Conservation (phyloP, 2,797 vertebrate genomes). For the Arrhamphus sclerolepis region DNA sequence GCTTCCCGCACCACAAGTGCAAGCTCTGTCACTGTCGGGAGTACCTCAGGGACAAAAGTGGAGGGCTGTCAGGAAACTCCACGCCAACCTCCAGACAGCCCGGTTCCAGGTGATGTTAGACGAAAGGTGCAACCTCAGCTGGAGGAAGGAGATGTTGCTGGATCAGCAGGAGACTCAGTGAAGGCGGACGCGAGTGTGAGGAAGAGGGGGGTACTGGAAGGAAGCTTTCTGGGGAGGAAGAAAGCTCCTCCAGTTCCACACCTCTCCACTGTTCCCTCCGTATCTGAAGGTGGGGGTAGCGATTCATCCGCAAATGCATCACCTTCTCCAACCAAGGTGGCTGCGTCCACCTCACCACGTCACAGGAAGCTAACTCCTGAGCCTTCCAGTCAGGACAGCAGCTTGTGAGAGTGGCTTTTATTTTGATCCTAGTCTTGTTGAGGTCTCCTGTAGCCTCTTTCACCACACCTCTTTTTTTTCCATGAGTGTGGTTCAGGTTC, state of each 20-base stretch:
- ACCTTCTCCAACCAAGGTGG: conserved; percentile 90
- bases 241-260: conserved; percentile 84
- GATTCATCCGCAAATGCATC: conserved; percentile 89
- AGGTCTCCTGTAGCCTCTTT: conserved; percentile 9
- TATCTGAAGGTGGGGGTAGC: conserved; percentile 81
- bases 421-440: neutral
- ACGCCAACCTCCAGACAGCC: conserved; percentile 78
- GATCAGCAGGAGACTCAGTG: conserved; percentile 72
- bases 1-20: conserved; percentile 62
- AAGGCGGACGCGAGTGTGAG: conserved; percentile 83
- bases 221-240: conserved; percentile 89
- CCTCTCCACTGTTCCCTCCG: conserved; percentile 81
- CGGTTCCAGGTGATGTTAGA: conserved; percentile 76
- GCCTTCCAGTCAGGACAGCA: conserved; percentile 85
- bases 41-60: conserved; percentile 22
- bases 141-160: conserved; percentile 85
- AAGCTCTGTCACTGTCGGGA: conserved; percentile 35
- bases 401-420: conserved; percentile 53
- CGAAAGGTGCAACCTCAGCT: conserved; percentile 73
- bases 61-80: conserved; percentile 76
- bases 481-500: conserved; percentile 2
- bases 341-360: conserved; percentile 86
- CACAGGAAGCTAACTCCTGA: conserved; percentile 86
- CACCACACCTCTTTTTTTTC: neutral
- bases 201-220: conserved; percentile 90